Evolutionary conservation across 2,797 vertebrate genomes (phyloP).

Genomic region (Amniataba percoides): DNA sequence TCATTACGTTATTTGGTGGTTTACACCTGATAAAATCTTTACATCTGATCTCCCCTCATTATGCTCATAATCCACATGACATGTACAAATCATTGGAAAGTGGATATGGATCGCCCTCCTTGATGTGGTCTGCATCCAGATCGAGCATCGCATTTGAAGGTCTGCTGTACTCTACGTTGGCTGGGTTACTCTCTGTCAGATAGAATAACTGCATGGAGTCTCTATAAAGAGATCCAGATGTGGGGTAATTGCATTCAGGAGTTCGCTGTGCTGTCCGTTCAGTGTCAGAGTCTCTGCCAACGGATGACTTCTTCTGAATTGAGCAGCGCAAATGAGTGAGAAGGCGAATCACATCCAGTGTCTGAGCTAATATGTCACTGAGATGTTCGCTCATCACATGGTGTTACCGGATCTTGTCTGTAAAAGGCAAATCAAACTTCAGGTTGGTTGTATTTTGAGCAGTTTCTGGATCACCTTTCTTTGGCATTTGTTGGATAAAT

Average conservation of each 20-base stretch:
- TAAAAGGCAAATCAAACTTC: neutral
- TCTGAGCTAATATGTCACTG: constrained; percentile 15
- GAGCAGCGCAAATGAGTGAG: constrained; percentile 3
- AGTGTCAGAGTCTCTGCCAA: constrained; percentile 20
- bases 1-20: neutral
- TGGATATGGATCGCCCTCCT: neutral
- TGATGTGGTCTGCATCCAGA: constrained; percentile 1
- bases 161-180: neutral
- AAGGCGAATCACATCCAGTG: neutral
- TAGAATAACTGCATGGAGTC: neutral
- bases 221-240: constrained; percentile 28
- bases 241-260: constrained; percentile 38
- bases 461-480: constrained; percentile 3
- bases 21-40: neutral
- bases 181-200: constrained; percentile 10
- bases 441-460: neutral
- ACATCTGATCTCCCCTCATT: neutral
- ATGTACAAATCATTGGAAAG: neutral
- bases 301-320: constrained; percentile 7
- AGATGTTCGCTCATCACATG: constrained; percentile 2
- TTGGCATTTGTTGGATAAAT: constrained; percentile 12
- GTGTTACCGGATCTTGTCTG: constrained; percentile 10
- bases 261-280: constrained; percentile 7
- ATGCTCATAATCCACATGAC: constrained; percentile 12
- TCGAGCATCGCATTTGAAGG: neutral